phyloP scores from a whole-genome alignment of 2,888 invertebrate genomes.

The Drosophila leonis region DNA sequence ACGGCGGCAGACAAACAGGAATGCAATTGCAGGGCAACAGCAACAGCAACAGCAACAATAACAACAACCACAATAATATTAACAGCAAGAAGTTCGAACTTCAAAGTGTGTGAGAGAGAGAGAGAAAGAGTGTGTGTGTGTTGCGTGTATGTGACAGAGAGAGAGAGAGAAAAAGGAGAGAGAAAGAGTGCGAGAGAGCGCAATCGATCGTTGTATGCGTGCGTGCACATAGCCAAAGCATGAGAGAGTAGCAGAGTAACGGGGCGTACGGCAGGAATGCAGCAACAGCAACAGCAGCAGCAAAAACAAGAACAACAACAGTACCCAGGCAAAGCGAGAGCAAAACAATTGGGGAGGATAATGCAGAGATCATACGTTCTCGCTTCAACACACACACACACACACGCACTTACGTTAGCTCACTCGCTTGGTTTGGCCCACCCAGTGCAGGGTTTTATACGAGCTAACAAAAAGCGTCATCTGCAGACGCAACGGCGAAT shows the following conservation, averaged over 20 bases:
- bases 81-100: conserved; percentile 21
- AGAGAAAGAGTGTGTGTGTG: not conserved
- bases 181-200: conserved; percentile 16
- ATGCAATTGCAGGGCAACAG: conserved; percentile 73
- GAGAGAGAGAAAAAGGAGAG: not conserved
- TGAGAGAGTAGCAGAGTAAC: conserved; percentile 49
- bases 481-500: conserved; percentile 9
- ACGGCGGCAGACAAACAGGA: conserved; percentile 67
- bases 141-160: not conserved
- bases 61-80: conserved; percentile 11
- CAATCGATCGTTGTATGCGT: conserved; percentile 22
- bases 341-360: conserved; percentile 55
- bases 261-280: conserved; percentile 54
- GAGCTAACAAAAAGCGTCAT: conserved; percentile 4
- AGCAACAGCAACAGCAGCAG: conserved; percentile 27
- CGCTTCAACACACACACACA: not conserved
- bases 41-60: conserved; percentile 25
- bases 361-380: conserved; percentile 40
- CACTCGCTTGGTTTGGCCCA: conserved; percentile 13
- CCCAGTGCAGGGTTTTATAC: conserved; percentile 3
- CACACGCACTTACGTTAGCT: not conserved
- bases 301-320: conserved; percentile 27
- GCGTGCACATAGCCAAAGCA: conserved; percentile 7
- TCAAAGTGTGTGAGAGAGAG: conserved; percentile 11
- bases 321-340: conserved; percentile 9